A percentile compares a stretch with the other conserved stretches of the same genome.
Evolutionary conservation across 2,113 vertebrate species (phyloP).

Genomic region (Geothlypis trichas): DNA sequence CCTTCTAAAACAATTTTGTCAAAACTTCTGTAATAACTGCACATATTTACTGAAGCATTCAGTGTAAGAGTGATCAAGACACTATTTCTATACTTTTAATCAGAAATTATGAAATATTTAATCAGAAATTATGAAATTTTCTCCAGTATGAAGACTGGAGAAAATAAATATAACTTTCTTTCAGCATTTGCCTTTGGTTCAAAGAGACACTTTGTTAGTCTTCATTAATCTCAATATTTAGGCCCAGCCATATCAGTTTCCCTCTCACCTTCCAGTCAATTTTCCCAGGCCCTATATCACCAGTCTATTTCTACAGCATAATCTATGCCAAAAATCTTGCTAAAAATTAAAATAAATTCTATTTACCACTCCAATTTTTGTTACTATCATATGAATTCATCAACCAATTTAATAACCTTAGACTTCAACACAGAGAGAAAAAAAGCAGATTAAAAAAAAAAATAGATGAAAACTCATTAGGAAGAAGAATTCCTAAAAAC

Average conservation of each 20-base stretch:
- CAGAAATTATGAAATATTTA: background rate
- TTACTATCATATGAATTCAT: background rate
- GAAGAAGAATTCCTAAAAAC: background rate
- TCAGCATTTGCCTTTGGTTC: background rate
- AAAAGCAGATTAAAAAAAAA: background rate
- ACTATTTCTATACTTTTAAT: background rate
- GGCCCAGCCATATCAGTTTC: background rate
- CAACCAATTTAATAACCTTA: background rate
- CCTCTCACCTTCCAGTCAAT: background rate
- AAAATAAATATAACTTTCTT: background rate
- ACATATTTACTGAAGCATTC: background rate
- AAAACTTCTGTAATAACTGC: background rate
- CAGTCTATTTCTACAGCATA: background rate
- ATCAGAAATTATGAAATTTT: too few relatives aligned
- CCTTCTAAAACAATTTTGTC: background rate
- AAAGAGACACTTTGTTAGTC: background rate
- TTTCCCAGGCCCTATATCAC: background rate
- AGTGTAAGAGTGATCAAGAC: background rate
- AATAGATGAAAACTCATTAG: accelerated
- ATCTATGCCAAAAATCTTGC: background rate
- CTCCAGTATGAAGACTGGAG: background rate
- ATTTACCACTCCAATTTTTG: background rate
- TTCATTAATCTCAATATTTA: background rate
- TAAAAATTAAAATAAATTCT: background rate
- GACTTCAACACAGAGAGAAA: background rate